Conservation (phyloP, 2,888 invertebrate species). For the Hetaerina titia region DNA sequence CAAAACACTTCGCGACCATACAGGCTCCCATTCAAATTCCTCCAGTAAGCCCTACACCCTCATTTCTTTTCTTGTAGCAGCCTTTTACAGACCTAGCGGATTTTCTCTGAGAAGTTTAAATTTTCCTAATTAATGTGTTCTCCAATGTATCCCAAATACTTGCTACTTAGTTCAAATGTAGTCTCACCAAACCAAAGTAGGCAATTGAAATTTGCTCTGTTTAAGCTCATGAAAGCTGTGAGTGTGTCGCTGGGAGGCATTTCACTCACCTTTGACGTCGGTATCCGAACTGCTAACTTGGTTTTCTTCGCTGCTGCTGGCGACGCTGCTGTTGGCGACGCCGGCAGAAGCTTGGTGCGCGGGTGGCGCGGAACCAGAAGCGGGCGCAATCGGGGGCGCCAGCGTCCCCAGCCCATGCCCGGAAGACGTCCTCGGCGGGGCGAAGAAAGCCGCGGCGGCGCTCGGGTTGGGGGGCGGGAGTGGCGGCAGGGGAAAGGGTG, state of each 20-base stretch:
- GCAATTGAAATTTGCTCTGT: no score
- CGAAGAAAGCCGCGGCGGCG: slow-evolving; percentile 77
- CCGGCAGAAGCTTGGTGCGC: slow-evolving; percentile 2
- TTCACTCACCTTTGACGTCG: slow-evolving; percentile 74
- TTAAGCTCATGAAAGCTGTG: neutral
- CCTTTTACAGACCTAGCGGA: no score
- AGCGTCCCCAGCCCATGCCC: slow-evolving; percentile 76
- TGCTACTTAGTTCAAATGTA: no score
- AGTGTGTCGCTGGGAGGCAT: neutral
- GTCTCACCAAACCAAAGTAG: no score
- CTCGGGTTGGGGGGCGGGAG: slow-evolving; percentile 71
- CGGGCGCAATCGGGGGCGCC: slow-evolving; percentile 71
- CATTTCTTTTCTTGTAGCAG: no score
- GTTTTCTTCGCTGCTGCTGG: slow-evolving; percentile 81
- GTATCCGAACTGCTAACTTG: slow-evolving; percentile 89
- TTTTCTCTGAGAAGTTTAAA: no score
- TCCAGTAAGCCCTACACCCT: no score
- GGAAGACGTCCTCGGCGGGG: slow-evolving; percentile 76
- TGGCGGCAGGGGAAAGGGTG: slow-evolving; percentile 70
- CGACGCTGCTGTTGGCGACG: neutral
- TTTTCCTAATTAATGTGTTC: no score
- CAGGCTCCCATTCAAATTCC: no score
- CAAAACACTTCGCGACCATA: no score
- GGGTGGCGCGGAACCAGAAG: slow-evolving; percentile 2
- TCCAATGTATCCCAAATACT: no score